Evolutionary conservation across 2,113 vertebrate genomes (phyloP).

Genomic region (Pionites leucogaster): DNA sequence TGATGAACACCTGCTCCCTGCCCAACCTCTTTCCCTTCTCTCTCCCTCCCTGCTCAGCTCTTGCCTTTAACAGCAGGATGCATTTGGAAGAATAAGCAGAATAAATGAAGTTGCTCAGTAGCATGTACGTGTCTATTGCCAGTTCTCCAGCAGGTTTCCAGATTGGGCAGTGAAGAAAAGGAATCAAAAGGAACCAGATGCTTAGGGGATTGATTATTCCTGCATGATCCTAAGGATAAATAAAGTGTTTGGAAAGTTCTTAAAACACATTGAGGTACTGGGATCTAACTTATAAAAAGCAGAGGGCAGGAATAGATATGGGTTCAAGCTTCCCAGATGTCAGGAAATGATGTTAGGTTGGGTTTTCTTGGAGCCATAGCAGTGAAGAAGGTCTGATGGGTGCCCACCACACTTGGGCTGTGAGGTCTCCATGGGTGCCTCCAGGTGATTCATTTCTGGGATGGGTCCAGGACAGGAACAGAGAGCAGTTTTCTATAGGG

Average conservation of each 20-base stretch:
- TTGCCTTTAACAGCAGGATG: background rate
- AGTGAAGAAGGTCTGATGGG: background rate
- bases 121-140: background rate
- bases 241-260: conserved; percentile 49
- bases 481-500: background rate
- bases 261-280: background rate
- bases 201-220: conserved; percentile 40
- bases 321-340: background rate
- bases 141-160: conserved; percentile 51
- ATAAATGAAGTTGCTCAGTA: background rate
- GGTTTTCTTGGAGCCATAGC: background rate
- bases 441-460: rapidly evolving
- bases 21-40: background rate
- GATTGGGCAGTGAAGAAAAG: background rate
- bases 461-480: background rate
- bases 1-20: background rate
- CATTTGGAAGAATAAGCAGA: background rate
- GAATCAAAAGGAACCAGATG: conserved; percentile 57
- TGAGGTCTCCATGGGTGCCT: background rate
- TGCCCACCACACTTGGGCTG: background rate
- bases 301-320: background rate
- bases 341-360: background rate
- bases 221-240: conserved; percentile 31
- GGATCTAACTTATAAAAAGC: conserved; percentile 29
- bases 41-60: background rate